Conservation (phyloP, 2,888 invertebrate species). For the Suillia variegata region DNA sequence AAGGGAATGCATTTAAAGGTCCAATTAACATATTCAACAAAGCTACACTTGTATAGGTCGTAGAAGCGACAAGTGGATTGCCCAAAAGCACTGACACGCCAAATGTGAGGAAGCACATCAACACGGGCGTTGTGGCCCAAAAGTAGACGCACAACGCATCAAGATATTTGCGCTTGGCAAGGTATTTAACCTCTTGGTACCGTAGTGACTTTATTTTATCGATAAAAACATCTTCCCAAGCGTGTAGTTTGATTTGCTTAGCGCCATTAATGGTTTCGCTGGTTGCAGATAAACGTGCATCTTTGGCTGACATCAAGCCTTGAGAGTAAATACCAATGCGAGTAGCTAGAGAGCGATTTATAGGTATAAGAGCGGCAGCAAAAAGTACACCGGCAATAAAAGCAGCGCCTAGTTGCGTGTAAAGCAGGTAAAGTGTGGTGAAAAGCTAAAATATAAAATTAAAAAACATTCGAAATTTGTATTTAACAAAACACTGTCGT, state of each 20-base stretch:
- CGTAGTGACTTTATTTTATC: slow-evolving; percentile 71
- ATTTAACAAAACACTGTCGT: neutral
- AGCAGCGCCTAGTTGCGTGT: slow-evolving; percentile 86
- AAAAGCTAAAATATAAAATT: slow-evolving; percentile 69
- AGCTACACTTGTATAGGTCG: slow-evolving; percentile 93
- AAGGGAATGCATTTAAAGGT: slow-evolving; percentile 96
- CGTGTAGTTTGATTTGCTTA: slow-evolving; percentile 86
- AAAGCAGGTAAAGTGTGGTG: slow-evolving; percentile 81
- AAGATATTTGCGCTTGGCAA: slow-evolving; percentile 88
- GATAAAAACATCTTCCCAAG: slow-evolving; percentile 91
- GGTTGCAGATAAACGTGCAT: slow-evolving; percentile 83
- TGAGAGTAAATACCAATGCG: slow-evolving; percentile 86
- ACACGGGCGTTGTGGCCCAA: slow-evolving; percentile 97
- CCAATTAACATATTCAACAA: slow-evolving; percentile 94
- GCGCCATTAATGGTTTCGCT: slow-evolving; percentile 88
- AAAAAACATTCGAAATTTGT: neutral
- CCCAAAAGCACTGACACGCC: slow-evolving; percentile 79
- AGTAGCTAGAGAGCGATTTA: slow-evolving; percentile 87
- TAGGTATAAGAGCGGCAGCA: slow-evolving; percentile 85
- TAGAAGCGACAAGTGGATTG: slow-evolving; percentile 78
- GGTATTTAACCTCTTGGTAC: slow-evolving; percentile 73
- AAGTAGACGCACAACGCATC: slow-evolving; percentile 98
- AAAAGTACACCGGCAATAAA: slow-evolving; percentile 90
- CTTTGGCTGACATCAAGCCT: slow-evolving; percentile 90
- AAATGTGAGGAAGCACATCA: slow-evolving; percentile 85